Evolutionary conservation across 2,113 vertebrate species (phyloP), one percentile per base, ranked within the genome.

Genomic region (Girardinichthys multiradiatus): DNA sequence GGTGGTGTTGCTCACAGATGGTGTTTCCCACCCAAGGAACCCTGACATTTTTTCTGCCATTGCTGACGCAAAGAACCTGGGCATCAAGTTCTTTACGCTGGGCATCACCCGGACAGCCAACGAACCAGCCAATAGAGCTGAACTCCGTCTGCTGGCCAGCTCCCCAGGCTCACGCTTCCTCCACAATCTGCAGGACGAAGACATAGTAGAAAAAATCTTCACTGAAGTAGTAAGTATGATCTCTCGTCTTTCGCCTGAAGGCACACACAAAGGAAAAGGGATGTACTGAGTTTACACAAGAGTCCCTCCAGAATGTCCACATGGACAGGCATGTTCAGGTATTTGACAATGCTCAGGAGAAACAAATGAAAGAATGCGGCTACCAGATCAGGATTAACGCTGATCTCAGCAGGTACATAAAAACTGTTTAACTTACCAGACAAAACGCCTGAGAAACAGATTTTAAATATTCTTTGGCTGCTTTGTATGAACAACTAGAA

Each of bases 21-120:
- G 96, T 7, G 90, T 94, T 24, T 94, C 95, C 61, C 96, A 97
- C 71, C 96, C 96, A 11, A 95, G 95, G 86, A 98, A 97, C 75
- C 96, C 96, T 13, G 96, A 97, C 72, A 96, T 97, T 91, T 96
- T 96, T 90, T 94, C 96, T n/a, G 95, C 96, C 64, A 92, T 92
- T 29, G 94, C 95, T 48, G 94, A 97, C 42, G 96, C 96, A 82
- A 98, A 97, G 89, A 94, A 96, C 87, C 96, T 97, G 85, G 96
- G 95, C 14, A 93, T 98, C 72, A 91, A 91, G 29, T 95, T 97
- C 87, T 96, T 98, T 89, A 93, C 86, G 7, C 76, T 98, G 86
- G 96, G 97, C 80, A 96, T 98, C 88, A 96, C 96, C 19, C 89
- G 90, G 48, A 83, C 89, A 24, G 95, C 96, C 86, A 95, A 96